Evolutionary conservation across 2,888 invertebrate species (phyloP).

Genomic region (Heteropelma amictum): DNA sequence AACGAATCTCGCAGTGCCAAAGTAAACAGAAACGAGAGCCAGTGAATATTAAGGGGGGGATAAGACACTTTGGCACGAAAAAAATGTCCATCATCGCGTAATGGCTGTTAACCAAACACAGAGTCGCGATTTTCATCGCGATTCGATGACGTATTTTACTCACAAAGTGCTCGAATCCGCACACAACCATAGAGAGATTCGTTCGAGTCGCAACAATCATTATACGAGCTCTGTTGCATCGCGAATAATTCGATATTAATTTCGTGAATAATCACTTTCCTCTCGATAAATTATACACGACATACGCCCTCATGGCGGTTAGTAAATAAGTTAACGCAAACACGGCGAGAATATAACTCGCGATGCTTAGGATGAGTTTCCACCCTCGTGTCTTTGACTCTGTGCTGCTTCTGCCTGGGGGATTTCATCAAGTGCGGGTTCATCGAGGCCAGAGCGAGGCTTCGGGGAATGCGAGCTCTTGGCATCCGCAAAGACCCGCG

Average conservation of each 20-base stretch:
- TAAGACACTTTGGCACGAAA: slow-evolving; percentile 7
- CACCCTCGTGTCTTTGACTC: slow-evolving; percentile 39
- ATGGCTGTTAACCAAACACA: slow-evolving; percentile 45
- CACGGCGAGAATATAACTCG: too few relatives aligned
- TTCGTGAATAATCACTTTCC: too few relatives aligned
- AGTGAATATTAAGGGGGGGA: neutral
- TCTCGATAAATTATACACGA: too few relatives aligned
- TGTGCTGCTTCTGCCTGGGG: slow-evolving; percentile 63
- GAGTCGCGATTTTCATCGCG: slow-evolving; percentile 30
- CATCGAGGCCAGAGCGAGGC: slow-evolving; percentile 73
- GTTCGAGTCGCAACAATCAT: too few relatives aligned
- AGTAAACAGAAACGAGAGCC: slow-evolving; percentile 13
- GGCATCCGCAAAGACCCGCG: slow-evolving; percentile 51
- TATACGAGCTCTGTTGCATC: too few relatives aligned
- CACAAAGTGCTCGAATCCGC: too few relatives aligned
- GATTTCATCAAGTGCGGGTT: slow-evolving; percentile 76
- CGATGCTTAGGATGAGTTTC: too few relatives aligned
- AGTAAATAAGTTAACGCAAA: too few relatives aligned
- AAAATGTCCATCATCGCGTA: slow-evolving; percentile 44
- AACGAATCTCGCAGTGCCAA: slow-evolving; percentile 36
- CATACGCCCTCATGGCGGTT: too few relatives aligned
- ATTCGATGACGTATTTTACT: slow-evolving; percentile 28
- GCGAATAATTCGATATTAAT: too few relatives aligned
- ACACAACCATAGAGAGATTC: too few relatives aligned
- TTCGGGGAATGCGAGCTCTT: slow-evolving; percentile 59